These are phyloP conservation scores for Poecilia latipinna DNA, from an alignment of 2,113 vertebrate species.

Conservation along the genomic window DNA sequence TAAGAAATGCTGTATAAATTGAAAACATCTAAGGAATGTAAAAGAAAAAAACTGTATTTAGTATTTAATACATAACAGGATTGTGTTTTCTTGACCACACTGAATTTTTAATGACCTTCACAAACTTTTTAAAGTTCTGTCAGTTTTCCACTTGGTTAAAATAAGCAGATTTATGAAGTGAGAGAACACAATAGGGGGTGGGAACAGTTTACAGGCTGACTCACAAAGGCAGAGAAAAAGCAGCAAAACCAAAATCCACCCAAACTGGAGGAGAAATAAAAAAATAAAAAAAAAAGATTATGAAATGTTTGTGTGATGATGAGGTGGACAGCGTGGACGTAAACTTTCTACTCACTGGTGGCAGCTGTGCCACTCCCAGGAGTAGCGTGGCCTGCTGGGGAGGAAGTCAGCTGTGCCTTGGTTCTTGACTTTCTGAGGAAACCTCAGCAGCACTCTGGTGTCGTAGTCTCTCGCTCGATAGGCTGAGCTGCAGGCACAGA, in stretches of 20 bases:
- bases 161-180: background rate
- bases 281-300: background rate
- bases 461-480: constrained; percentile 91
- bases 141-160: background rate
- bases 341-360: constrained; percentile 90
- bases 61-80: background rate
- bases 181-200: background rate
- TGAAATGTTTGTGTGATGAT: constrained; percentile 1
- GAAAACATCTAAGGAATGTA: background rate
- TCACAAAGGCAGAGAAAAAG: background rate
- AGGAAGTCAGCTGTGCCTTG: constrained; percentile 98
- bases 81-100: background rate
- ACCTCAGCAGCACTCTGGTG: constrained; percentile 92
- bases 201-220: constrained; percentile 4
- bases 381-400: constrained; percentile 93
- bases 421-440: constrained; percentile 97
- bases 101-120: too few species aligned
- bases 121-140: background rate
- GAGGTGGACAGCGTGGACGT: constrained; percentile 21
- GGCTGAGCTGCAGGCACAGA: constrained; percentile 66
- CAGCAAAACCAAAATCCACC: background rate
- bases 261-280: background rate
- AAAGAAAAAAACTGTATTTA: background rate
- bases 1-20: too few species aligned
- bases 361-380: constrained; percentile 99